Conservation (phyloP, 2,888 invertebrate species). For the Balanococcus diminutus region DNA sequence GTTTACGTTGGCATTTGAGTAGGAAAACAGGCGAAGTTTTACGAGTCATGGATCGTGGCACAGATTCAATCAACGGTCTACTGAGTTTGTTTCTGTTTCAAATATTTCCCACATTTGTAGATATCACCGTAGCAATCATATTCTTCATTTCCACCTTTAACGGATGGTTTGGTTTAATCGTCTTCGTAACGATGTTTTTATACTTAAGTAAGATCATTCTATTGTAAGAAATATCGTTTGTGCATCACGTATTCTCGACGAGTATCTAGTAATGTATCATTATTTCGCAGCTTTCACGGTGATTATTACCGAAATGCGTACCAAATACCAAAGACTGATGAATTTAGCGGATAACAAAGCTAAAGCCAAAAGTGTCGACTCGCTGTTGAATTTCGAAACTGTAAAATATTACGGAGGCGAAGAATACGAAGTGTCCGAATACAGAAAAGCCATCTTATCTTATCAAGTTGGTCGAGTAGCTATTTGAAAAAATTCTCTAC, state of each 20-base stretch:
- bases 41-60: conserved; percentile 95
- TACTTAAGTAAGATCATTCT: conserved; percentile 79
- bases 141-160: conserved; percentile 90
- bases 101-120: conserved; percentile 89
- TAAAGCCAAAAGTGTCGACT: conserved; percentile 91
- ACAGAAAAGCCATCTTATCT: conserved; percentile 80
- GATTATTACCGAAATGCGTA: conserved; percentile 95
- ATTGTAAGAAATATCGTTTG: no score
- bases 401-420: conserved; percentile 98
- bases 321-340: conserved; percentile 92
- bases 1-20: conserved; percentile 91
- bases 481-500: neutral
- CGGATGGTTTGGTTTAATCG: conserved; percentile 92
- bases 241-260: neutral
- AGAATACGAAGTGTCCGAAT: conserved; percentile 84
- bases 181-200: conserved; percentile 88
- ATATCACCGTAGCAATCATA: conserved; percentile 87
- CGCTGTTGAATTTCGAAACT: conserved; percentile 96
- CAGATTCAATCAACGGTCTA: conserved; percentile 92
- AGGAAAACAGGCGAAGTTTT: conserved; percentile 97
- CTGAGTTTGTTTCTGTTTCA: conserved; percentile 91
- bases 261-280: neutral
- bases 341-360: conserved; percentile 92
- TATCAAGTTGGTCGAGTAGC: conserved; percentile 72
- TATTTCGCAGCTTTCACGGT: conserved; percentile 76